Evolutionary conservation across 1,140 invertebrate species (phyloP), one percentile per base, ranked within the genome.

Genomic region (Aplysia californica): DNA sequence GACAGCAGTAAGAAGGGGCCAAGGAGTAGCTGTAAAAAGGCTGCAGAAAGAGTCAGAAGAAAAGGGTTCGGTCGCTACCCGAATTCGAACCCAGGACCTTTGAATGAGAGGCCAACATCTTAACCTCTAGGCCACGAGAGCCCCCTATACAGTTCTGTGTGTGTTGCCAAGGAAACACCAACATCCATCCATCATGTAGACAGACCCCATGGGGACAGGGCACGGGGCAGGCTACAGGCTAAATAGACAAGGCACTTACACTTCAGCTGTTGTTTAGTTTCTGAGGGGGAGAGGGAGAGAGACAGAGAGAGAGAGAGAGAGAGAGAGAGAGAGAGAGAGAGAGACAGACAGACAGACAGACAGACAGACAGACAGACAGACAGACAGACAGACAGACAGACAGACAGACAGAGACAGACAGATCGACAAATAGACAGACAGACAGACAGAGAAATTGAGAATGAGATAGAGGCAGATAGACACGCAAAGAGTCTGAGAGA

Each of bases 351-450:
- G 33, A 35, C 36, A 75, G 39, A 71, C 26, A 36, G 29, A 71
- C 20, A 75, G 39, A 61, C 69, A 50, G 55, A 61, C 50, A 58
- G 26, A 75, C 69, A 39, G 15, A 77, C 41, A 77, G 39, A 74
- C 50, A 77, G 70, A 77, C 50, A 74, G 70, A 77, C 50, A 75
- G 39, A 74, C 69, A 77, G 70, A 77, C 50, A 77, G 70, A 77
- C 50, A 75, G 39, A 77, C 69, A 75, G 39, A 77, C 50, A 58
- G 2, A 77, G 18, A 75, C 33, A 75, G 10, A 66, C n/a, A n/a
- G n/a, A n/a, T n/a, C n/a, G n/a, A n/a, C n/a, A n/a, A n/a, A n/a
- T n/a, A n/a, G n/a, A n/a, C n/a, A n/a, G n/a, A n/a, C n/a, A n/a
- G n/a, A n/a, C n/a, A n/a, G n/a, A n/a, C n/a, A n/a, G n/a, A n/a